Conservation (phyloP, 2,797 vertebrate species). For the Enteromius trimaculatus region DNA sequence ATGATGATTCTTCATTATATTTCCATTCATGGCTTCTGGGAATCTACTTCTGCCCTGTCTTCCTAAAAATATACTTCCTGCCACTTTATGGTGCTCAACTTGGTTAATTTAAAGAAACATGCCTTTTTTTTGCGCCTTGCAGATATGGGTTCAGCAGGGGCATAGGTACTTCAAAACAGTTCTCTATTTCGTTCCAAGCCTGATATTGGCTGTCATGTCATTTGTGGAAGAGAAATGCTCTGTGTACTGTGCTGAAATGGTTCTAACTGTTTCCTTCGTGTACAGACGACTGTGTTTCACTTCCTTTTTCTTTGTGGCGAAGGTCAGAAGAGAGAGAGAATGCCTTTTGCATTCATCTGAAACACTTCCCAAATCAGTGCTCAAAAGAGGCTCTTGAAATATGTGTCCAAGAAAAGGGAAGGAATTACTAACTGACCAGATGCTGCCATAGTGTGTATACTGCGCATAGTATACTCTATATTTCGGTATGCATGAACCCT, state of each 20-base stretch:
- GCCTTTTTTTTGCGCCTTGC: not conserved
- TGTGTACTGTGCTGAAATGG: conserved; percentile 36
- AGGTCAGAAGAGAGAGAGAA: conserved; percentile 23
- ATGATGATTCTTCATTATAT: conserved; percentile 24
- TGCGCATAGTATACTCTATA: not conserved
- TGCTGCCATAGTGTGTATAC: not conserved
- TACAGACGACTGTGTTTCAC: conserved; percentile 46
- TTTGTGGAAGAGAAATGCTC: conserved; percentile 18
- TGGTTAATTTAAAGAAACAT: not conserved
- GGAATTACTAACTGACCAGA: not conserved
- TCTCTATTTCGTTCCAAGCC: not conserved
- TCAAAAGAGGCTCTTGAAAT: conserved; percentile 3
- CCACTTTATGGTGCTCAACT: not conserved
- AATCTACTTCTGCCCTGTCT: not conserved
- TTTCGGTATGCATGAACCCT: not conserved
- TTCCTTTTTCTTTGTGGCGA: conserved; percentile 49
- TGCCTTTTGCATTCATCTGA: conserved; percentile 19
- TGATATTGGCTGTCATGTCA: conserved; percentile 11
- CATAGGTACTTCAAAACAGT: not conserved
- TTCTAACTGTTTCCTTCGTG: conserved; percentile 52
- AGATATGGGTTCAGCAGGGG: not conserved
- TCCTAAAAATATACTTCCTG: not conserved
- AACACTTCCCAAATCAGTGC: not conserved
- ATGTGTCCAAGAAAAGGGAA: not conserved
- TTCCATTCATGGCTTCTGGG: conserved; percentile 53